Conservation (phyloP, 1,140 invertebrate genomes). For the Kradibia gibbosae region DNA sequence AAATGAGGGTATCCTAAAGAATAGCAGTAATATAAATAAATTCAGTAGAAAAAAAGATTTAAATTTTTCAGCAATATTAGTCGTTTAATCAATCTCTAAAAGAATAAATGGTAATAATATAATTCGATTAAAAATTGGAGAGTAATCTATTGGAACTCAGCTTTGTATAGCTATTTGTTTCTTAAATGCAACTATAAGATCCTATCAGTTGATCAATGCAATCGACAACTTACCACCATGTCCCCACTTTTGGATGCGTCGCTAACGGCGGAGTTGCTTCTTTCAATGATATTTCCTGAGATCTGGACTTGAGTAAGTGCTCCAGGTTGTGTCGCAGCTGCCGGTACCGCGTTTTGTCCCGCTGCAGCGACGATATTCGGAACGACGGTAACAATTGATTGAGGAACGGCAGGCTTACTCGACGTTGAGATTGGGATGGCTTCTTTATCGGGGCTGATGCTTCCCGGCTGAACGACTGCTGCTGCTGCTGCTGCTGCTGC, state of each 20-base stretch:
- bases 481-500: conserved; percentile 12
- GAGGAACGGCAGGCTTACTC: conserved; percentile 19
- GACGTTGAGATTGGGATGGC: conserved; percentile 2
- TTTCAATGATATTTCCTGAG: conserved; percentile 70
- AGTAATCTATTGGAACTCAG: not conserved
- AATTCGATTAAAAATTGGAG: not conserved
- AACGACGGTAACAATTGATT: not conserved
- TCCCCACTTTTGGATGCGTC: conserved; percentile 83
- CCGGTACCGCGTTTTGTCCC: conserved; percentile 56
- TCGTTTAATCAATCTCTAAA: not conserved
- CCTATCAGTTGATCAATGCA: not conserved
- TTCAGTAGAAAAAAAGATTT: not conserved
- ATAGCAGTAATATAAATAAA: not conserved
- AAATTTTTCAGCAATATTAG: not conserved
- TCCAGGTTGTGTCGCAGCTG: conserved; percentile 45
- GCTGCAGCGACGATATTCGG: conserved; percentile 30
- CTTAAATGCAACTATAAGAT: too few species aligned
- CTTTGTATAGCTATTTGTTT: too few species aligned
- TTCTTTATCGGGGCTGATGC: conserved; percentile 55
- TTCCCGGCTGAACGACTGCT: conserved; percentile 49
- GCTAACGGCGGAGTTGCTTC: conserved; percentile 80
- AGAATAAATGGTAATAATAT: not conserved
- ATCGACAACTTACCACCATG: conserved; percentile 76
- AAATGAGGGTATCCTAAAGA: not conserved
- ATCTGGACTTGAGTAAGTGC: conserved; percentile 56